Base-by-base conservation (phyloP, 2,888 invertebrate genomes). In the Poecilobothrus nobilitatus region DNA sequence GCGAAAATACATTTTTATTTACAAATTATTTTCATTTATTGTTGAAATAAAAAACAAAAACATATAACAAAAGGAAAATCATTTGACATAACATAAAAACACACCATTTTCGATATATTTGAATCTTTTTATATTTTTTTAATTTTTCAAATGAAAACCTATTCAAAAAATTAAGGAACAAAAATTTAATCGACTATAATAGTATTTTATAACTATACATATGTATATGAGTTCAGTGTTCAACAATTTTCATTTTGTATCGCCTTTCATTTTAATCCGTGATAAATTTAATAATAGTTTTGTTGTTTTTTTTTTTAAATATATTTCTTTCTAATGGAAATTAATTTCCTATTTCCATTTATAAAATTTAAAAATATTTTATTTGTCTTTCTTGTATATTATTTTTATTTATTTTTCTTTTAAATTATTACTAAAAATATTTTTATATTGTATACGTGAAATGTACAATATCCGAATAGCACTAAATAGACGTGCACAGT, bases 301-400 rank as follows among this genome's bases (percentile, higher is more conserved):
- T 18, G 37, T 12, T 37, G n/a, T 37, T 37, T 12, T 2, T 37
- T 10, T 37, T 37, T 10, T 53, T 12, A 53, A 18, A 53, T 18
- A 53, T 18, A 18, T 18, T 53, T 3, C 6, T 18, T 53, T 53
- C 53, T 53, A 53, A 53, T 53, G 2, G 53, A 53, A 53, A 53
- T 53, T 53, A 53, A 53, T 53, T 53, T 53, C 53, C 53, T 53
- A 53, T 53, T 53, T 53, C 18, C 53, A 53, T 53, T 53, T 53
- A 53, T 53, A 53, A 53, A 53, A 4, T 37, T 37, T 37, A 10
- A 7, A 53, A 53, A 18, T 53, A 18, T 53, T 53, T 53, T 12
- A 10, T 15, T 44, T 44, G 15, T 44, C 15, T 44, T 44, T 44
- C 44, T 44, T 44, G 6, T 44, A n/a, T n/a, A n/a, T n/a, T n/a